Conservation (phyloP, 2,797 vertebrate species). For the Eulemur coronatus region DNA sequence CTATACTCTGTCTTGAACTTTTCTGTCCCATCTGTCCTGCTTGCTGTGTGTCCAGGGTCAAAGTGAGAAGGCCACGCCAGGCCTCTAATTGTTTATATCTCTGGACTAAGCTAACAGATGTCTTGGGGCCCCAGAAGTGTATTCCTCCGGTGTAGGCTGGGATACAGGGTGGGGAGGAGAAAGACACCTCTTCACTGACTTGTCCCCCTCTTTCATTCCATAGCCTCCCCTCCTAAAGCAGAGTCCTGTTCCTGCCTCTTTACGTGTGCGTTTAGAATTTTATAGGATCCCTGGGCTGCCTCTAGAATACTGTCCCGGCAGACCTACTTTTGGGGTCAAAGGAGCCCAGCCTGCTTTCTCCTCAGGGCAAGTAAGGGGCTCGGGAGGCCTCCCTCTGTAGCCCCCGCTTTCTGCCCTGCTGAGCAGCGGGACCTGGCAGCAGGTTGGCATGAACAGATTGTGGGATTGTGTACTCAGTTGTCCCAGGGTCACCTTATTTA, state of each 20-base stretch:
- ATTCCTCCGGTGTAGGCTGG: neutral
- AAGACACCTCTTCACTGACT: neutral
- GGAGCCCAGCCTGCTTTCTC: neutral
- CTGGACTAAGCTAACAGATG: neutral
- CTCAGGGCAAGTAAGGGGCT: neutral
- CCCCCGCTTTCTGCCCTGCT: neutral
- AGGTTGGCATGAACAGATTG: neutral
- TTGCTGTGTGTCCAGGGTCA: neutral
- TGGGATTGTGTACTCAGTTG: accelerated
- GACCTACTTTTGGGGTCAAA: neutral
- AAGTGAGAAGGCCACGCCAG: neutral
- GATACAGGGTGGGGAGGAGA: constrained; percentile 45
- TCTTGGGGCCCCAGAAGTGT: neutral
- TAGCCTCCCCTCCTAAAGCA: neutral
- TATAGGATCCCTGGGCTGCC: neutral
- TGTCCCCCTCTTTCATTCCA: neutral
- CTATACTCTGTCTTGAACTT: neutral
- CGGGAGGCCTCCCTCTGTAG: neutral
- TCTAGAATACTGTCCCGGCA: neutral
- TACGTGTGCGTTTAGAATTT: neutral
- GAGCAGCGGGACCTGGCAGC: neutral
- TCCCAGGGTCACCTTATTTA: neutral
- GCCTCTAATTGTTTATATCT: neutral
- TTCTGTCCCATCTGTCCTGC: neutral
- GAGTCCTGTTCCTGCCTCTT: neutral